phyloP scores from a whole-genome alignment of 1,140 invertebrate species.

The Harpegnathos saltator region DNA sequence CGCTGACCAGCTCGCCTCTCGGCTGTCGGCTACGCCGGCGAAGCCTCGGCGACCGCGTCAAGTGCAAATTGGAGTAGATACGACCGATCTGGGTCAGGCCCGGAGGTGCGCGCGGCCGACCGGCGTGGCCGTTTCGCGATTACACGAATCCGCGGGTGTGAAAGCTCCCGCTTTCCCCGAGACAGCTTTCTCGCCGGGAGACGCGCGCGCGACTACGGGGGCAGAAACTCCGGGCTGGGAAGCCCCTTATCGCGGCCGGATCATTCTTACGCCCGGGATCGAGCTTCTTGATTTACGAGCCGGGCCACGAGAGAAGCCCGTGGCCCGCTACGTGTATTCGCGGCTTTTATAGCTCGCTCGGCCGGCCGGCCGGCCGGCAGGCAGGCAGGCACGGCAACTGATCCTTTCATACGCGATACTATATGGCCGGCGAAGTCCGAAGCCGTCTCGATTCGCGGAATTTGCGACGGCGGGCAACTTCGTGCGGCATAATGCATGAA shows the following conservation, averaged over 20 bases:
- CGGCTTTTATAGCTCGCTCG: conserved; percentile 4
- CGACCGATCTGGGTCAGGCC: conserved; percentile 40
- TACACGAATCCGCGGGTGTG: conserved; percentile 47
- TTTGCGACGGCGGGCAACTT: background rate
- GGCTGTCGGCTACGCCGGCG: conserved; percentile 2
- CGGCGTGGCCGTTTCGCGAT: conserved; percentile 22
- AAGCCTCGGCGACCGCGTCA: conserved; percentile 65
- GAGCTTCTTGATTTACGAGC: conserved; percentile 52
- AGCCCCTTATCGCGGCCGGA: conserved; percentile 37
- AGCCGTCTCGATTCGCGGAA: conserved; percentile 41
- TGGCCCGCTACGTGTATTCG: background rate
- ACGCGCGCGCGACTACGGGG: background rate
- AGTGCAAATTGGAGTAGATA: conserved; percentile 68
- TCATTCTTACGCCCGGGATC: conserved; percentile 34
- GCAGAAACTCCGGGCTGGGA: conserved; percentile 26
- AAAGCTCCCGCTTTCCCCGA: background rate
- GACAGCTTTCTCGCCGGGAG: background rate
- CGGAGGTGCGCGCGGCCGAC: background rate
- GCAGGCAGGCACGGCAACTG: too few species aligned
- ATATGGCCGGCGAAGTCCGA: background rate
- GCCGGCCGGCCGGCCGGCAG: background rate
- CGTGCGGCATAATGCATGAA: background rate
- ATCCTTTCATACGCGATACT: conserved; percentile 34
- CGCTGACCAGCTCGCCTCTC: conserved; percentile 2
- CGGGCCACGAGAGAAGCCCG: background rate